Percentiles rank a stretch among this genome's conserved stretches.
Conservation (phyloP, 2,888 invertebrate genomes). For the Herminia tarsipennalis region DNA sequence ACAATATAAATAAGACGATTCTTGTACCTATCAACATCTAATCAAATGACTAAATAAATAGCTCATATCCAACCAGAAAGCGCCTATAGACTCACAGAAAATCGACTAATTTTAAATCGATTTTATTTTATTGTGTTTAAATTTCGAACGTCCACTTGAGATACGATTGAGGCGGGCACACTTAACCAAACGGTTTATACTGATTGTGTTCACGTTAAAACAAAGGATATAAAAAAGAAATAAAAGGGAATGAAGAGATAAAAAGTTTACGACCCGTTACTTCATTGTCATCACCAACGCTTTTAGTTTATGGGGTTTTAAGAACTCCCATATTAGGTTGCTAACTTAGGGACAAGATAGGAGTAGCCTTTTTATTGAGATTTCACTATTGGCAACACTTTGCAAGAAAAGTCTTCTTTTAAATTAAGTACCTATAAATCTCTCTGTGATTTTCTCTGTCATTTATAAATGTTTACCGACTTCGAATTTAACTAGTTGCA, state of each 20-base stretch:
- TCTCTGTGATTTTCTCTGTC: too few relatives aligned
- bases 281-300: slow-evolving; percentile 61
- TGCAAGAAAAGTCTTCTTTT: background rate
- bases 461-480: too few relatives aligned
- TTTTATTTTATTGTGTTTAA: slow-evolving; percentile 24
- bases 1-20: too few relatives aligned
- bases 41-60: background rate
- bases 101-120: slow-evolving; percentile 37
- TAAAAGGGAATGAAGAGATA: slow-evolving; percentile 76
- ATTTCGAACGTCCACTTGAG: slow-evolving; percentile 29
- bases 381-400: background rate
- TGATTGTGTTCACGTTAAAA: slow-evolving; percentile 53
- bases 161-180: slow-evolving; percentile 29
- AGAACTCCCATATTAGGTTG: slow-evolving; percentile 63
- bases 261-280: slow-evolving; percentile 79
- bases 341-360: slow-evolving; percentile 39
- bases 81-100: background rate
- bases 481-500: too few relatives aligned
- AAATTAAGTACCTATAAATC: too few relatives aligned
- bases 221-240: slow-evolving; percentile 67
- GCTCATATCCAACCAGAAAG: background rate
- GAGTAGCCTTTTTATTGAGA: slow-evolving; percentile 14
- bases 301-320: slow-evolving; percentile 71
- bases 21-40: too few relatives aligned
- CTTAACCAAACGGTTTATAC: slow-evolving; percentile 46